Base-by-base conservation (phyloP, 2,113 vertebrate species). In the Promerops cafer region DNA sequence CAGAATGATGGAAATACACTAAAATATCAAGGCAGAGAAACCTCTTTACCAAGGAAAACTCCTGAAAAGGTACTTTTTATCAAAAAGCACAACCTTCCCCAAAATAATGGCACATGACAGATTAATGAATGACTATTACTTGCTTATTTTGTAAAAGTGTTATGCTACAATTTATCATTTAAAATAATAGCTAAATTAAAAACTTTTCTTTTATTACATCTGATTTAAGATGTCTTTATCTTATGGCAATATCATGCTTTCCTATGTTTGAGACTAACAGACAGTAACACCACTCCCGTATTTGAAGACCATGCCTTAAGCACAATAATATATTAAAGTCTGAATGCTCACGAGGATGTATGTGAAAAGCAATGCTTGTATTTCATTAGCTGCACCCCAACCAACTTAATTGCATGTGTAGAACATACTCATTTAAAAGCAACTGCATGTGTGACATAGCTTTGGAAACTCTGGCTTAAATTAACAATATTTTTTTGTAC, bases 151-250 rank as follows among this genome's bases (percentile, higher is more conserved):
- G 30, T 60, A 44, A 54, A 12, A 61, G 37, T 72, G 76, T 60
- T 66, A 65, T 57, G 28, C 49, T 83, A 92, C 33, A 79, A 87
- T 49, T 59, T 74, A 42, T 13, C 17, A 71, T 87, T 91, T 71
- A 92, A 97, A 97, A 85, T 83, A 90, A 94, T 24, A 93, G 68
- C 44, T 91, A 96, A 96, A 80, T 79, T 42, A 96, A 96, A 72
- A 83, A 63, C 61, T 96, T 94, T 96, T 75, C 84, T 93, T 96
- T 94, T 82, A 78, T 87, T 64, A 74, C 9, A 4, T 83, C 78
- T 61, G 33, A 88, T 85, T 96, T 75, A 93, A 96, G 90, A 85
- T 64, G 87, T 27, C 59, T 91, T 72, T 87, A 79, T 81, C n/a
- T 77, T 85, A 96, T 26, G 88, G 89, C 19, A 74, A 75, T 47